Evolutionary conservation across 2,888 invertebrate species (phyloP), one percentile per base, ranked within the genome.

Genomic region (Folsomia candida): DNA sequence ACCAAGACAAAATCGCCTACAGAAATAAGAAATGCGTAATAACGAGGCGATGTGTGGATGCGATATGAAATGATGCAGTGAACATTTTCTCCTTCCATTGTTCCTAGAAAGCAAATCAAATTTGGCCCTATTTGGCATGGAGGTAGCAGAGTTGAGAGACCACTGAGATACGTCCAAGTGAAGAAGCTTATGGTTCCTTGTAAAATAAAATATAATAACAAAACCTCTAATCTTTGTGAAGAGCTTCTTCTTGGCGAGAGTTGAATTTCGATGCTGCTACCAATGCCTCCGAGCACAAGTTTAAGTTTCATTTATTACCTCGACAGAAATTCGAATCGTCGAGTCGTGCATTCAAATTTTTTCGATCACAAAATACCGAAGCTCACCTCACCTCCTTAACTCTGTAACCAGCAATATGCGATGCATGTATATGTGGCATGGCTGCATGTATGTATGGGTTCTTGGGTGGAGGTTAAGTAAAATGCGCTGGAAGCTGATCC

Each of bases 281-380:
- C n/a, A 54, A 54, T 20, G 54, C 54, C 54, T 54, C 54, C 54
- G n/a, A 22, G 20, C 22, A 54, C 18, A 54, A 54, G 22, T 54
- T 14, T 54, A 54, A 54, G 54, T 22, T 54, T 54, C 54, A 54
- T 54, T 54, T 54, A 54, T 54, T 54, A 54, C 54, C 54, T 54
- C 54, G 54, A 54, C 54, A 54, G 54, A 54, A 20, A 54, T 54
- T 54, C 54, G 54, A 54, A 54, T 54, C 54, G 54, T 54, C 54
- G 54, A 54, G 22, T 54, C 54, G 54, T 54, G 54, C 54, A 60
- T 60, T 60, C n/a, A 26, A 60, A 60, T 60, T 26, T 60, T 60
- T 29, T 20, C 11, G 29, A 62, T 62, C 62, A 29, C 24, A 60
- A 60, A 6, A 24, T 26, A 60, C 26, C 14, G 60, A 22, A 57